Evolutionary conservation across 2,113 vertebrate species (phyloP).

Genomic region (Ammodramus savannarum): DNA sequence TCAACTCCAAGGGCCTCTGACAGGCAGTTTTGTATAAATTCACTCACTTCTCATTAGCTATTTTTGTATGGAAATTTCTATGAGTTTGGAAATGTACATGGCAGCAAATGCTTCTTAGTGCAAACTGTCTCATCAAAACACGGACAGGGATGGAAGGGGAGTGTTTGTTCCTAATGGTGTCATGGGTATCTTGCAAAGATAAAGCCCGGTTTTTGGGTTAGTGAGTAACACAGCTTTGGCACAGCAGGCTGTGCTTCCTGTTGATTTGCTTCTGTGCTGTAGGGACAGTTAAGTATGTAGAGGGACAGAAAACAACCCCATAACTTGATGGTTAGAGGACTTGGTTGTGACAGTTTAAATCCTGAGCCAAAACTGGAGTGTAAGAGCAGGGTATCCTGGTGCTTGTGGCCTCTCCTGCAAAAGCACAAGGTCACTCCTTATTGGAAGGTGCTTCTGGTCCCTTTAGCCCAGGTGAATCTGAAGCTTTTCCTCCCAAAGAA

Average conservation of each 20-base stretch:
- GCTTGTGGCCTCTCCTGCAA: background rate
- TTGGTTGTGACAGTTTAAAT: background rate
- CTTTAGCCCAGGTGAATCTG: background rate
- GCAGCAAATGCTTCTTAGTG: background rate
- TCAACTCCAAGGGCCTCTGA: background rate
- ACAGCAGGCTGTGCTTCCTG: background rate
- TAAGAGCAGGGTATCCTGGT: background rate
- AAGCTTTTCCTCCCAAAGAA: background rate
- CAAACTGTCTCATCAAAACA: background rate
- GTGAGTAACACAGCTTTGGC: accelerated
- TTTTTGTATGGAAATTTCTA: background rate
- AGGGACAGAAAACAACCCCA: background rate
- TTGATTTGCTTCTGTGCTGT: background rate
- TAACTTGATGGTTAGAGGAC: background rate
- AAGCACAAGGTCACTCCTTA: background rate
- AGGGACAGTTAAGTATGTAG: background rate
- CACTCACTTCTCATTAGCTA: background rate
- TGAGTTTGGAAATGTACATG: background rate
- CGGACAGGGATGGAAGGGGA: background rate
- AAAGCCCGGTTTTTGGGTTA: background rate
- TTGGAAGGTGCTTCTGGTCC: background rate
- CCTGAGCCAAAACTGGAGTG: background rate
- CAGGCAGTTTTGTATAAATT: background rate
- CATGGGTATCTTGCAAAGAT: background rate
- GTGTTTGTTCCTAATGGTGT: background rate